Base-by-base conservation (phyloP, 2,113 vertebrate genomes). In the Grammomys surdaster region DNA sequence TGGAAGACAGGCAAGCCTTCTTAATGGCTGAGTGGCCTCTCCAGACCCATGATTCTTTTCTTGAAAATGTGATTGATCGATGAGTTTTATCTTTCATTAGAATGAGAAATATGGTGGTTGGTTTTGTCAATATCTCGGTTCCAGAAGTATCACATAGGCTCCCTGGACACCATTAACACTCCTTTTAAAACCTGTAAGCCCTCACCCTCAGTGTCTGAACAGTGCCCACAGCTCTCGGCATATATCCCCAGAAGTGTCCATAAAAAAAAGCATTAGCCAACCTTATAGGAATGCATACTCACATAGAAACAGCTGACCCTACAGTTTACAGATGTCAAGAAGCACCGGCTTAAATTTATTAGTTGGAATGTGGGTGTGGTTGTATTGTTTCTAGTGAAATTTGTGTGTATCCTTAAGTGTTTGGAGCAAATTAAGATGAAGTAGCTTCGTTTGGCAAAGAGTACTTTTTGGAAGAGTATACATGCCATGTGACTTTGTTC, bases 81-180 rank as follows among this genome's bases (percentile, higher is more conserved):
- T 86, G 46, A 77, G 7, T 91, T 91, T 93, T 77, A 56, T 20
- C 60, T 93, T 91, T 82, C 90, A 31, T 60, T 96, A n/a, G 16
- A 84, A 67, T 48, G 43, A 90, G 80, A 95, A 65, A 17, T 86
- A 89, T 3, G 84, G 20, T 58, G 87, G 20, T 88, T 95, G 82
- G 14, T 80, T 94, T 85, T 91, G 10, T 69, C 72, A 36, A 19
- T 77, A 33, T 70, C 19, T 54, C 70, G 22, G n/a, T 82, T 93
- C 63, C 43, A 78, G 36, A 22, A 80, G 73, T 92, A 65, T 33
- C 24, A 10, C 51, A 22, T 14, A 78, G 24, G 6, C 12, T 84
- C 75, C 19, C 0, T n/a, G 19, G 46, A 13, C 33, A 60, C n/a
- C 22, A 26, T n/a, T 7, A 9, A 46, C 33, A 0, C 58, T 36